Conservation (phyloP, 2,113 vertebrate genomes). For the Pedetes capensis region DNA sequence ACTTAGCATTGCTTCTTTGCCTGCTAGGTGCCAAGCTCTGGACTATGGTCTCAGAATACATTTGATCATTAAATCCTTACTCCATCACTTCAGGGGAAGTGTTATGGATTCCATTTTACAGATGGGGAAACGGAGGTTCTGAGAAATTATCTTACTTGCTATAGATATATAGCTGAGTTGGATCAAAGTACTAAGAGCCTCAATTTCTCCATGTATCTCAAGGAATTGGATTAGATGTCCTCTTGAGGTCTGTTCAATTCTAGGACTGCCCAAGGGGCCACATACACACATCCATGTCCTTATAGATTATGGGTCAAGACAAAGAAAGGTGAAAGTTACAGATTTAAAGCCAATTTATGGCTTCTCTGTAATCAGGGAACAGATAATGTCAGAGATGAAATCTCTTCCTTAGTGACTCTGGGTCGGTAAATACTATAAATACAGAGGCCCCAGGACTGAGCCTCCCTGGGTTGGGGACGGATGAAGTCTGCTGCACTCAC, state of each 20-base stretch:
- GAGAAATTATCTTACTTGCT: background rate
- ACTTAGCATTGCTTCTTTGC: background rate
- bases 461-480: background rate
- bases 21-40: background rate
- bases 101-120: background rate
- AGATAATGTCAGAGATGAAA: constrained; percentile 56
- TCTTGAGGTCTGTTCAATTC: background rate
- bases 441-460: background rate
- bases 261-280: background rate
- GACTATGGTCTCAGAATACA: background rate
- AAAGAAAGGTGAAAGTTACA: constrained; percentile 28
- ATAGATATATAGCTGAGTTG: background rate
- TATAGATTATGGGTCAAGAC: background rate
- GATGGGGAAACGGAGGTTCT: background rate
- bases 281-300: background rate
- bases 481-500: background rate
- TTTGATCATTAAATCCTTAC: background rate
- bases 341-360: constrained; percentile 31
- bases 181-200: background rate
- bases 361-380: constrained; percentile 17
- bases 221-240: background rate
- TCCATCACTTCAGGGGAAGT: background rate
- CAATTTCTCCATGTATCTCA: background rate
- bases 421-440: constrained; percentile 61
- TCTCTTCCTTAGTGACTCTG: constrained; percentile 67